These are phyloP conservation scores for Cheirogaleus medius DNA, from an alignment of 2,113 vertebrate species.

Conservation along the genomic window DNA sequence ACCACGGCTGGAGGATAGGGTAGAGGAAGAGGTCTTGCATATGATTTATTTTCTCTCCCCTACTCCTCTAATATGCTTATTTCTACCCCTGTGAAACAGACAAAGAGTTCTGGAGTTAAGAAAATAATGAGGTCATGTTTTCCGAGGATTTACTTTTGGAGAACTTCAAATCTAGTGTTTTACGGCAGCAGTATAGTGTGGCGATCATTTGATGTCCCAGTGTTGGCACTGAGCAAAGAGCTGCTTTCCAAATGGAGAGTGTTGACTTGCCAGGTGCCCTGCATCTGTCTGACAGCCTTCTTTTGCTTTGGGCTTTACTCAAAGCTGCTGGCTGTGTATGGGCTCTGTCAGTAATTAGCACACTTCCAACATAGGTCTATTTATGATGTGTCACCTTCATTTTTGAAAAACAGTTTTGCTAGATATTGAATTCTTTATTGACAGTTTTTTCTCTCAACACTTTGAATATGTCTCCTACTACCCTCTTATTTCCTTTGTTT, in stretches of 20 bases:
- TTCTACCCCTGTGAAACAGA: not conserved
- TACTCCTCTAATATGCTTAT: not conserved
- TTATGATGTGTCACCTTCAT: not conserved
- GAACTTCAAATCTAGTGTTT: constrained; percentile 4
- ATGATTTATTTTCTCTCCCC: not conserved
- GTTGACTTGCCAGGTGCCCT: not conserved
- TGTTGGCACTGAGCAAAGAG: not conserved
- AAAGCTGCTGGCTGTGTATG: not conserved
- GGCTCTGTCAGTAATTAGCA: not conserved
- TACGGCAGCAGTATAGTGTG: not conserved
- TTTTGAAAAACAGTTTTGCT: not conserved
- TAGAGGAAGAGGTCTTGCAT: not conserved
- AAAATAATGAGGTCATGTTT: not conserved
- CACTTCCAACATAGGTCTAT: not conserved
- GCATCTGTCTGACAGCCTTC: not conserved
- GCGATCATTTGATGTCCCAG: not conserved
- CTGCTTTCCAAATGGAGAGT: not conserved
- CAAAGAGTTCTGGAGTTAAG: not conserved
- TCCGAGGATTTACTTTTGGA: not conserved
- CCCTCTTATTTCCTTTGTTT: not conserved
- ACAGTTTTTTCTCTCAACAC: not conserved
- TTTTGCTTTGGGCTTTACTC: not conserved
- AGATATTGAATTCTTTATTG: not conserved
- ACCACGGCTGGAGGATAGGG: not conserved
- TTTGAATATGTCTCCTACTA: not conserved